Conservation (phyloP, 2,888 invertebrate species). For the Hemaris fuciformis region DNA sequence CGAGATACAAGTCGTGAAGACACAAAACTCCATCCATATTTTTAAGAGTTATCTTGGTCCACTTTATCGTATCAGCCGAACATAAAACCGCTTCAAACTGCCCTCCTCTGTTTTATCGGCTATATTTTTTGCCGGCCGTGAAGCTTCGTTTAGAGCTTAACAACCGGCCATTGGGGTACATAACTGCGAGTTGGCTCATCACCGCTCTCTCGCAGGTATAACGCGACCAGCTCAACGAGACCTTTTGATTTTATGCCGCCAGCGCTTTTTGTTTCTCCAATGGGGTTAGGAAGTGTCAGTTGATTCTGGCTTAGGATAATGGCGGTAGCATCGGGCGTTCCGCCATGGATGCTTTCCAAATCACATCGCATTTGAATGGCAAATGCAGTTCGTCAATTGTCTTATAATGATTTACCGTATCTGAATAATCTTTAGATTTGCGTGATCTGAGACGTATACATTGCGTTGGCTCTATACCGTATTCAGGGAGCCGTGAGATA, state of each 20-base stretch:
- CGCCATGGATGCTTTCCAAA: constrained; percentile 69
- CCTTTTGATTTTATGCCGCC: constrained; percentile 29
- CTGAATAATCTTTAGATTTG: constrained; percentile 1
- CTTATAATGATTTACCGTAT: constrained; percentile 59
- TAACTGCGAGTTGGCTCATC: constrained; percentile 69
- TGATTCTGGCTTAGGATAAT: constrained; percentile 50
- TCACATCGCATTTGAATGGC: constrained; percentile 71
- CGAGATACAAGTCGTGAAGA: background rate
- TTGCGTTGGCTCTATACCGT: too few species aligned
- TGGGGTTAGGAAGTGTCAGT: constrained; percentile 40
- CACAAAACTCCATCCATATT: constrained; percentile 9
- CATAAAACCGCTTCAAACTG: constrained; percentile 33
- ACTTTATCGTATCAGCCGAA: constrained; percentile 35
- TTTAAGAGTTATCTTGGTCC: constrained; percentile 10
- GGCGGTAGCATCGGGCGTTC: constrained; percentile 47
- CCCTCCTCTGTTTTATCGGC: constrained; percentile 47
- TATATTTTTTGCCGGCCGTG: constrained; percentile 48
- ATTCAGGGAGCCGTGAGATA: too few species aligned
- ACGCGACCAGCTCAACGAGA: constrained; percentile 50
- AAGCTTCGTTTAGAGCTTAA: constrained; percentile 62
- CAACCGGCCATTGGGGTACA: constrained; percentile 63
- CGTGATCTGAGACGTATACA: background rate
- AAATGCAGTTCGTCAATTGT: constrained; percentile 58
- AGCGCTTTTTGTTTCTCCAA: constrained; percentile 31
- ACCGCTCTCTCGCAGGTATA: constrained; percentile 57